Evolutionary conservation across 2,888 invertebrate species (phyloP).

Genomic region (Agonopterix subpropinquella): DNA sequence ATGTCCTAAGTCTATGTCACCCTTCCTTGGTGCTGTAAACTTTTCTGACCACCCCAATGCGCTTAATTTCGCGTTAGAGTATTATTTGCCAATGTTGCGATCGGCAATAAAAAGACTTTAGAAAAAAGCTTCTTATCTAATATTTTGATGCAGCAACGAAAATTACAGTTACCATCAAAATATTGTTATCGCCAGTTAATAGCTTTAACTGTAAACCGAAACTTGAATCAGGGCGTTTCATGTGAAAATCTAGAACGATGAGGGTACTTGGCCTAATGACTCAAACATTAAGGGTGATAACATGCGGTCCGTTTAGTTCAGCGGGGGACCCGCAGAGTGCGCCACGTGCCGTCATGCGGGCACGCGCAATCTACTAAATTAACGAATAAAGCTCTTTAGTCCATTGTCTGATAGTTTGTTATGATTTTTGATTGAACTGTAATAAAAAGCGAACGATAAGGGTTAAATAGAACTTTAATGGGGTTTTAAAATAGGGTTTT

Average conservation of each 20-base stretch:
- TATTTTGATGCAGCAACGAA: too few relatives aligned
- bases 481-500: too few relatives aligned
- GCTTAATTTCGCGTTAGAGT: too few relatives aligned
- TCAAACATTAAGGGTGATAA: conserved; percentile 47
- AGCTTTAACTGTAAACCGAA: conserved; percentile 14
- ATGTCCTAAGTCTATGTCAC: too few relatives aligned
- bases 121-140: too few relatives aligned
- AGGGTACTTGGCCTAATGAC: conserved; percentile 45
- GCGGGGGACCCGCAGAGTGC: conserved; percentile 19
- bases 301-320: conserved; percentile 11
- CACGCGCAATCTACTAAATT: conserved; percentile 18
- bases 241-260: conserved; percentile 62
- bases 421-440: conserved; percentile 1
- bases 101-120: too few relatives aligned
- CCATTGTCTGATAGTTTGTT: conserved; percentile 2
- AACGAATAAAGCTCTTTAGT: conserved; percentile 15
- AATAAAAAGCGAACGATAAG: background rate
- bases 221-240: conserved; percentile 28
- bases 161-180: too few relatives aligned
- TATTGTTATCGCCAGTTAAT: too few relatives aligned
- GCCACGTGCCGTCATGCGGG: conserved; percentile 48
- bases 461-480: too few relatives aligned
- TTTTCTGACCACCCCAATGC: too few relatives aligned
- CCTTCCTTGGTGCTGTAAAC: too few relatives aligned
- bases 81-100: too few relatives aligned